These are phyloP conservation scores for Eupelmus urozonus DNA, from an alignment of 2,888 invertebrate species.

Conservation along the genomic window DNA sequence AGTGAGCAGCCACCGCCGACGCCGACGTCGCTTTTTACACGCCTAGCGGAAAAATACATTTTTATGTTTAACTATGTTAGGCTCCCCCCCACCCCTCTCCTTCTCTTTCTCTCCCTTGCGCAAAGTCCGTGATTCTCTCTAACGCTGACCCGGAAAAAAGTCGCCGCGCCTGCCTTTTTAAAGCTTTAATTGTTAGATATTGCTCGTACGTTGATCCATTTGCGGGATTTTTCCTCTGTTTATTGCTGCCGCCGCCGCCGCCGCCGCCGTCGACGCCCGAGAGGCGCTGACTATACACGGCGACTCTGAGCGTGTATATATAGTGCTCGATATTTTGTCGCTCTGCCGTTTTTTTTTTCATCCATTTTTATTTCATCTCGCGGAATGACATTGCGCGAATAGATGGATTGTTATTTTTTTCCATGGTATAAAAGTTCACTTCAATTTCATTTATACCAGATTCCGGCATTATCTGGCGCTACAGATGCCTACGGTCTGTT, in stretches of 20 bases:
- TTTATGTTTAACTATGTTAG: slow-evolving; percentile 73
- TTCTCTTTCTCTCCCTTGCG: neutral
- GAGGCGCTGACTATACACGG: too few species aligned
- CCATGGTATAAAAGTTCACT: slow-evolving; percentile 18
- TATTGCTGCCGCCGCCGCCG: slow-evolving; percentile 13
- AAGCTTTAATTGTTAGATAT: slow-evolving; percentile 68
- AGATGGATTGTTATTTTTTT: slow-evolving; percentile 27
- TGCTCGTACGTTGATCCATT: slow-evolving; percentile 25
- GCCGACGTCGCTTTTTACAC: slow-evolving; percentile 24
- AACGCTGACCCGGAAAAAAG: slow-evolving; percentile 39
- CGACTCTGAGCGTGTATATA: neutral
- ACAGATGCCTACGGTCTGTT: neutral
- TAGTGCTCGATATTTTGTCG: neutral
- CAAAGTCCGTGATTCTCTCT: neutral
- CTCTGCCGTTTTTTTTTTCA: too few species aligned
- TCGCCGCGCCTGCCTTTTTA: slow-evolving; percentile 59
- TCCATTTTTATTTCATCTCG: slow-evolving; percentile 31
- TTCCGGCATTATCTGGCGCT: neutral
- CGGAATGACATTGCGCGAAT: neutral
- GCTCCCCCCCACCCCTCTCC: slow-evolving; percentile 49
- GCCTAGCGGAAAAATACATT: slow-evolving; percentile 63
- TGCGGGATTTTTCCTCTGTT: slow-evolving; percentile 22
- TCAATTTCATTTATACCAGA: slow-evolving; percentile 4
- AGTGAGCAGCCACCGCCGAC: slow-evolving; percentile 44
- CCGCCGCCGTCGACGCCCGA: too few species aligned